Percentiles rank a stretch among this genome's conserved stretches.
Conservation (phyloP, 2,888 invertebrate species). For the Cerceris ruficornis region DNA sequence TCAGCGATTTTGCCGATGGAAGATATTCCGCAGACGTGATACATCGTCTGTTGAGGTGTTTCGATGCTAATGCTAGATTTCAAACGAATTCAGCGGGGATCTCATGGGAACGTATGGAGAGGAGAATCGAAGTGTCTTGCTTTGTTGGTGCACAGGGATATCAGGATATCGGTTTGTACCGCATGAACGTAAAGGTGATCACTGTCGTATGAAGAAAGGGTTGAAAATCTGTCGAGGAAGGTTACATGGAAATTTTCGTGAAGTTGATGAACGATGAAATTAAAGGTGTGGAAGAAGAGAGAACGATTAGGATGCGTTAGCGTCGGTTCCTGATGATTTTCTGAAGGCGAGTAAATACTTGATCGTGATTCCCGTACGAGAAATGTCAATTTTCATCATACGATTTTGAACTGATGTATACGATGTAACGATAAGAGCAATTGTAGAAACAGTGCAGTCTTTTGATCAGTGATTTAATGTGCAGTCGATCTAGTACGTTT, state of each 20-base stretch:
- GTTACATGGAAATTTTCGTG: not conserved
- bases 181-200: too few species aligned
- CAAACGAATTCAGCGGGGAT: not conserved
- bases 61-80: not conserved
- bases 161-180: too few species aligned
- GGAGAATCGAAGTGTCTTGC: not conserved
- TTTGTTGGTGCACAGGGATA: not conserved
- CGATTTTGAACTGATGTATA: not conserved
- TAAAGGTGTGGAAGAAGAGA: not conserved
- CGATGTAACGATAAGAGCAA: too few species aligned
- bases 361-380: not conserved
- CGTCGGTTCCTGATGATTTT: not conserved
- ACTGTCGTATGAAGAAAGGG: too few species aligned
- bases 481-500: not conserved
- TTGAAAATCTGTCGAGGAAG: not conserved
- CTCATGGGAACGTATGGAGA: not conserved
- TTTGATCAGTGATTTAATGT: not conserved
- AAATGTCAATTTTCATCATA: not conserved
- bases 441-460: too few species aligned
- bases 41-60: slow-evolving; percentile 1
- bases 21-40: not conserved
- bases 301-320: not conserved
- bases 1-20: not conserved
- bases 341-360: not conserved
- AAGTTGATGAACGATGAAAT: not conserved